Evolutionary conservation across 2,888 invertebrate genomes (phyloP), one percentile per base, ranked within the genome.

Genomic region (Ennomos quercinarius): DNA sequence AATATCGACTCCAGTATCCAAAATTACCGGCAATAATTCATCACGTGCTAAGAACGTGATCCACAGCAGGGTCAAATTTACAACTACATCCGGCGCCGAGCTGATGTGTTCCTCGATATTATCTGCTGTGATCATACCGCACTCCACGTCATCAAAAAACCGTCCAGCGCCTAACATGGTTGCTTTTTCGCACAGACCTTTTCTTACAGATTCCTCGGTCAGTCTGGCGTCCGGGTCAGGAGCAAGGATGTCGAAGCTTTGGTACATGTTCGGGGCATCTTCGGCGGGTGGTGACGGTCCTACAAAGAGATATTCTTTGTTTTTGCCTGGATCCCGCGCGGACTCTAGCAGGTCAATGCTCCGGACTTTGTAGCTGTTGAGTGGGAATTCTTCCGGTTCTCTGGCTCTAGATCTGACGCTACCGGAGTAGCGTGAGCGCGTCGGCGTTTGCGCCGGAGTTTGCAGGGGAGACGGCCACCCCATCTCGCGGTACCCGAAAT

Each of bases 271-370:
- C 49, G 96, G 95, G 3, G 95, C 95, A 88, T 96, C 96, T 86
- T 97, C 96, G 44, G 96, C 95, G 2, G 96, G 96, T 10, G 96
- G 96, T 8, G 96, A 95, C 10, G 96, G 96, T 11, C 96, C 96
- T 65, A 95, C 96, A 78, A 96, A 96, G 86, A 96, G 94, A 77
- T 95, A 96, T 82, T 95, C 95, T 77, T 95, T 95, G 69, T 95
- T 94, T 67, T 85, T 86, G n/a, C 83, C 86, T 3, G 83, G 82
- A 12, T 90, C 91, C 54, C 93, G 93, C 64, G 95, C 94, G 37
- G 95, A 93, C 77, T 95, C 95, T 65, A 95, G 89, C 78, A 95
- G 86, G 65, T 91, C 91, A 55, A 91, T 84, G 61, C 77, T 90
- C 10, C 84, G 79, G 1, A 85, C 86, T 81, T 76, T 86, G 67